phyloP scores from a whole-genome alignment of 2,888 invertebrate species.

The Acanthosepion lycidas region DNA sequence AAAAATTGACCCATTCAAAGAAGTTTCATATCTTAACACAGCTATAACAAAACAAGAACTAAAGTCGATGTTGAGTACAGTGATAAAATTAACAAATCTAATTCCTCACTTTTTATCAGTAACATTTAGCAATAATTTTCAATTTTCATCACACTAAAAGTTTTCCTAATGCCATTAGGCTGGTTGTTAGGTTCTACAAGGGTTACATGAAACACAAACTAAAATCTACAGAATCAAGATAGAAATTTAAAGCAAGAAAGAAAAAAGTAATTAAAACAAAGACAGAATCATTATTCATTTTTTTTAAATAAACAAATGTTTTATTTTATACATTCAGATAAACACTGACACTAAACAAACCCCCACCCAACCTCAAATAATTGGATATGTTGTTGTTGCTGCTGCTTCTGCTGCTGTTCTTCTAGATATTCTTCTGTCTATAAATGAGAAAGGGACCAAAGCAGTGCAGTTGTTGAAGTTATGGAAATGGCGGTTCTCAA shows the following conservation, averaged over 20 bases:
- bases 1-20: background rate
- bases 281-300: background rate
- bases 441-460: background rate
- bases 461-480: background rate
- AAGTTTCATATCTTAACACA: background rate
- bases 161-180: too few species aligned
- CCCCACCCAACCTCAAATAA: background rate
- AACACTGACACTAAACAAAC: background rate
- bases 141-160: too few species aligned
- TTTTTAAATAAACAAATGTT: background rate
- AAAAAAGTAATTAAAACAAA: background rate
- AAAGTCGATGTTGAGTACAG: too few species aligned
- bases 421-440: conserved; percentile 4
- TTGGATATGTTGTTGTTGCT: background rate
- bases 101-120: too few species aligned
- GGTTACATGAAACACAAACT: background rate
- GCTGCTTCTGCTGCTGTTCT: background rate
- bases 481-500: background rate
- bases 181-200: background rate
- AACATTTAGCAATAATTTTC: too few species aligned
- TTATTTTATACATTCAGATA: background rate
- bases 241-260: background rate
- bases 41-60: too few species aligned
- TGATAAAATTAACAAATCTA: too few species aligned
- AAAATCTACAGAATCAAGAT: too few species aligned